phyloP scores from a whole-genome alignment of 1,140 invertebrate genomes.

The Chymomyza costata region DNA sequence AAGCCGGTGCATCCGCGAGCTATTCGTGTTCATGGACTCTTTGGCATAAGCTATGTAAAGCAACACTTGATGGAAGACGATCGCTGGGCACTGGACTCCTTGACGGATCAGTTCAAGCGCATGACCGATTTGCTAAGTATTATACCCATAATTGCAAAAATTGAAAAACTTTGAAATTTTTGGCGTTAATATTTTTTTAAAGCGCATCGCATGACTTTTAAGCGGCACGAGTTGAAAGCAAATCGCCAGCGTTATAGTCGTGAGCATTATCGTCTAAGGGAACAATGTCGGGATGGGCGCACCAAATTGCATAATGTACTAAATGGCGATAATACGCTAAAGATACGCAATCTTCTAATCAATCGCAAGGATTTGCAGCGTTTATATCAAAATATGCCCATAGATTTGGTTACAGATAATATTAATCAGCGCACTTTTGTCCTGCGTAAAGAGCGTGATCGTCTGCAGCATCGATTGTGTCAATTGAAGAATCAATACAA shows the following conservation, averaged over 20 bases:
- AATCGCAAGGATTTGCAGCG: slow-evolving; percentile 67
- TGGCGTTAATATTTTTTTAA: not conserved
- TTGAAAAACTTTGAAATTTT: no score
- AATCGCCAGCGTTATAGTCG: slow-evolving; percentile 45
- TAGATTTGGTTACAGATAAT: slow-evolving; percentile 63
- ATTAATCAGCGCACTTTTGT: slow-evolving; percentile 73
- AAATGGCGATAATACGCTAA: slow-evolving; percentile 45
- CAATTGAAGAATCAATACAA: slow-evolving; percentile 48
- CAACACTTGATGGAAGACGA: slow-evolving; percentile 64
- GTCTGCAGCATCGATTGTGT: slow-evolving; percentile 45
- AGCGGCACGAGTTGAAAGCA: slow-evolving; percentile 50
- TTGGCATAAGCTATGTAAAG: slow-evolving; percentile 54
- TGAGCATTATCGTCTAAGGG: slow-evolving; percentile 49
- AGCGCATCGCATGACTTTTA: slow-evolving; percentile 58
- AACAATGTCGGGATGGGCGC: slow-evolving; percentile 62
- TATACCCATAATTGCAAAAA: no score
- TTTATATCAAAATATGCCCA: slow-evolving; percentile 67
- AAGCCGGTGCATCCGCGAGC: slow-evolving; percentile 63
- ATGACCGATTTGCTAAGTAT: slow-evolving; percentile 63
- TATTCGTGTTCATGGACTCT: slow-evolving; percentile 57
- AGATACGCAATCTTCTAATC: slow-evolving; percentile 57
- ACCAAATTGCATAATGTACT: slow-evolving; percentile 58
- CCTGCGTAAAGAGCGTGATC: slow-evolving; percentile 67
- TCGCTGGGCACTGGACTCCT: slow-evolving; percentile 54
- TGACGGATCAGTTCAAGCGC: slow-evolving; percentile 60